These are phyloP conservation scores for Muscicapa striata DNA, from an alignment of 2,797 vertebrate genomes.

Conservation along the genomic window DNA sequence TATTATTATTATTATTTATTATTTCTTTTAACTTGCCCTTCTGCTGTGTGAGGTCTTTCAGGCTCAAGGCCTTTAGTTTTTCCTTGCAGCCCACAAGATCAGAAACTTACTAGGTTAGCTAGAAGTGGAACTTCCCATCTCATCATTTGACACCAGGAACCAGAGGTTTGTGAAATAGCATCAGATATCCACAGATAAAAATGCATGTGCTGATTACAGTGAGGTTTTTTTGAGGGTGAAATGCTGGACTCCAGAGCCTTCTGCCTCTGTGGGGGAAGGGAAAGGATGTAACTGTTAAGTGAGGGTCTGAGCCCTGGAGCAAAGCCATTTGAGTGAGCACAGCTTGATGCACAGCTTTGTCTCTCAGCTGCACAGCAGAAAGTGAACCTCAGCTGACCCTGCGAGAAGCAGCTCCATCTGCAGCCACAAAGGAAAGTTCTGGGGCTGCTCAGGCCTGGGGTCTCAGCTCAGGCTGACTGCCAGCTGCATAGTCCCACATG, in stretches of 20 bases:
- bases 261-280: not conserved
- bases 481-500: not conserved
- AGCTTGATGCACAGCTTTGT: not conserved
- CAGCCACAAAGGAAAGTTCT: not conserved
- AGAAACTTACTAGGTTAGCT: not conserved
- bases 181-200: not conserved
- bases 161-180: not conserved
- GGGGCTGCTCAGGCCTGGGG: not conserved
- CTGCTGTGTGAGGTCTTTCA: not conserved
- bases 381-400: not conserved
- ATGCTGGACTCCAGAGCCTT: not conserved
- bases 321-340: not conserved
- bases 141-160: not conserved
- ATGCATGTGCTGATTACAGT: not conserved
- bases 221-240: not conserved
- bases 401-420: not conserved
- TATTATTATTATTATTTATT: not conserved
- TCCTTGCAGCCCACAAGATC: not conserved
- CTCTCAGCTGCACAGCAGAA: not conserved
- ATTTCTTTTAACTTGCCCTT: not conserved
- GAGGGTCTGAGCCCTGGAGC: not conserved
- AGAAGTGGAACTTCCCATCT: not conserved
- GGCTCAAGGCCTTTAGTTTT: not conserved
- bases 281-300: not conserved
- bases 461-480: not conserved